These are phyloP conservation scores for Momotus momota DNA, from an alignment of 2,797 vertebrate species.

Conservation along the genomic window DNA sequence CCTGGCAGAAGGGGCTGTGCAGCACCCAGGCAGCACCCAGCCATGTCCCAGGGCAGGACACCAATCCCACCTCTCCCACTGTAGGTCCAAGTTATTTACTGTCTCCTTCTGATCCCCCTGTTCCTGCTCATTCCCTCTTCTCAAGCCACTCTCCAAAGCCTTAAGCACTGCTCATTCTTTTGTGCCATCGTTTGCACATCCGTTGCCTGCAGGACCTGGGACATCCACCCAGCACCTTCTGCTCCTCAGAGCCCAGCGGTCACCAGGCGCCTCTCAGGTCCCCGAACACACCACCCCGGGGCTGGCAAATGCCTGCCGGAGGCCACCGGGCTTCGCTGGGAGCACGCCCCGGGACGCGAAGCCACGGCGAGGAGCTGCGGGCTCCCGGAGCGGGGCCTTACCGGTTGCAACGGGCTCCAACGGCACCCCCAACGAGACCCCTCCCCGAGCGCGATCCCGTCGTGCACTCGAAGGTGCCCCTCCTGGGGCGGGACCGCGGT, in stretches of 20 bases:
- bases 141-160: background rate
- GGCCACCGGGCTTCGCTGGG: background rate
- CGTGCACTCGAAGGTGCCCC: accelerated
- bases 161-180: accelerated
- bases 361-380: accelerated
- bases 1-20: accelerated
- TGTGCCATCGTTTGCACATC: accelerated
- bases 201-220: background rate
- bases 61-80: background rate
- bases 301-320: too few relatives aligned
- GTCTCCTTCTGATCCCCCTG: background rate
- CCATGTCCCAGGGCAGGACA: too few relatives aligned
- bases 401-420: background rate
- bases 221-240: background rate
- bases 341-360: accelerated
- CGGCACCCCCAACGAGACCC: too few relatives aligned
- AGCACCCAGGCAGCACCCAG: too few relatives aligned
- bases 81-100: background rate
- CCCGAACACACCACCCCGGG: accelerated
- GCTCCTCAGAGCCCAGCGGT: background rate
- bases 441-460: background rate
- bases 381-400: too few relatives aligned
- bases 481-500: accelerated
- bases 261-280: accelerated
- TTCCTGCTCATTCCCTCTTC: background rate